Evolutionary conservation across 2,113 vertebrate genomes (phyloP).

Genomic region (Nycticebus coucang): DNA sequence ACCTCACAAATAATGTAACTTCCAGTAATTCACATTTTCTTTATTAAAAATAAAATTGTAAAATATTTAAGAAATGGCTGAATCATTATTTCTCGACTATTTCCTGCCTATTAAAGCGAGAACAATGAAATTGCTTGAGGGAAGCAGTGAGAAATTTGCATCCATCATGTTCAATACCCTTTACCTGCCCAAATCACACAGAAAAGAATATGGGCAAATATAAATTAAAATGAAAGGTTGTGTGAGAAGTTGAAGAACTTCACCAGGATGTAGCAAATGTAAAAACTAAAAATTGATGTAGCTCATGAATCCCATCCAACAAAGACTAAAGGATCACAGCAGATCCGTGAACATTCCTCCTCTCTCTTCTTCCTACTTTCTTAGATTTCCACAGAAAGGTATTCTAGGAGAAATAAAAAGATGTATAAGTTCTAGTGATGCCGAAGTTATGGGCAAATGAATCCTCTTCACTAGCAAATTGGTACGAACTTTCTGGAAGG

Average conservation of each 20-base stretch:
- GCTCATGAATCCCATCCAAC: background rate
- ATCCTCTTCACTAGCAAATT: background rate
- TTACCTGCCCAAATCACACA: background rate
- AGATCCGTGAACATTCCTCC: background rate
- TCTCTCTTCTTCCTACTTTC: background rate
- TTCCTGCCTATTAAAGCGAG: constrained; percentile 37
- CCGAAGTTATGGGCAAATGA: background rate
- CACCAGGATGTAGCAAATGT: background rate
- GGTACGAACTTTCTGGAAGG: background rate
- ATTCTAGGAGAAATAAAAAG: constrained; percentile 2
- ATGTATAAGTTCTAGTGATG: background rate
- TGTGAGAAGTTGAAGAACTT: background rate
- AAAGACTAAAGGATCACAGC: background rate
- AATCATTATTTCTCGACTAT: constrained; percentile 52
- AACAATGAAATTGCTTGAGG: constrained; percentile 40
- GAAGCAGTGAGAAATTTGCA: background rate
- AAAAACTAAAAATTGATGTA: constrained; percentile 35
- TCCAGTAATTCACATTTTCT: constrained; percentile 14
- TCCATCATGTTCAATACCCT: background rate
- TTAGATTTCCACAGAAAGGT: constrained; percentile 11
- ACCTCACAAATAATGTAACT: background rate
- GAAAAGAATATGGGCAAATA: constrained; percentile 34
- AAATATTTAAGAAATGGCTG: constrained; percentile 35
- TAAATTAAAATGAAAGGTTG: constrained; percentile 60
- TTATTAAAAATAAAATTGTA: constrained; percentile 11